Base-by-base conservation (phyloP, 2,113 vertebrate genomes). In the Carassius gibelio region DNA sequence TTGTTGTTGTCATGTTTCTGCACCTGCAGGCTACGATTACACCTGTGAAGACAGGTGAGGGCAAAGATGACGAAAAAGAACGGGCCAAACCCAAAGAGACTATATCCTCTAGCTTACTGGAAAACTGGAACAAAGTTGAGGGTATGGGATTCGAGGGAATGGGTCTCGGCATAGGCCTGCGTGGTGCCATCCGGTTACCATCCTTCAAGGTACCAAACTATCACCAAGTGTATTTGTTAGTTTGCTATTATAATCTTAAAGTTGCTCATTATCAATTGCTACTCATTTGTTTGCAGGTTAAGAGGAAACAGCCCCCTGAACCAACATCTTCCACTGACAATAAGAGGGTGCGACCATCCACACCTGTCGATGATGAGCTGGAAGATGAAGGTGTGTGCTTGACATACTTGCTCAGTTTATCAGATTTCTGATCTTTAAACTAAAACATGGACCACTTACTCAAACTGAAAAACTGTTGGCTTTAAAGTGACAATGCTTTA, bases 41-140 rank as follows among this genome's bases (percentile, higher is more conserved):
- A 30, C 97, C 98, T 0, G 95, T 99, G 59, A 99, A 99, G 88
- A 95, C 96, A 0, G 94, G 95, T 0, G 98, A 99, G 85, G 94
- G 92, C 74, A 97, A 99, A 86, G 91, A 98, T 5, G 98, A 99
- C 80, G 98, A 99, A 42, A 95, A 96, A 80, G 96, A 97, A 72
- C 94, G 95, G 81, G 95, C 96, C 0, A 99, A 99, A 92, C 96
- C 96, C 0, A 99, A 96, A 93, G 97, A 98, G 92, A 95, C 94
- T 1, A 94, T 98, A 0, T 93, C 95, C 3, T 97, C 98, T 0
- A 97, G 97, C 87, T 92, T 99, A 69, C 75, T 99, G 90, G 98
- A 98, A 92, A 98, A 96, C 79, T 99, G 97, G 98, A 96, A 97
- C 93, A 99, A 99, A 91, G 98, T 96, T 10, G 97, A 99, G 85